Evolutionary conservation across 2,888 invertebrate species (phyloP).

Genomic region (Ptilodon capucinus): DNA sequence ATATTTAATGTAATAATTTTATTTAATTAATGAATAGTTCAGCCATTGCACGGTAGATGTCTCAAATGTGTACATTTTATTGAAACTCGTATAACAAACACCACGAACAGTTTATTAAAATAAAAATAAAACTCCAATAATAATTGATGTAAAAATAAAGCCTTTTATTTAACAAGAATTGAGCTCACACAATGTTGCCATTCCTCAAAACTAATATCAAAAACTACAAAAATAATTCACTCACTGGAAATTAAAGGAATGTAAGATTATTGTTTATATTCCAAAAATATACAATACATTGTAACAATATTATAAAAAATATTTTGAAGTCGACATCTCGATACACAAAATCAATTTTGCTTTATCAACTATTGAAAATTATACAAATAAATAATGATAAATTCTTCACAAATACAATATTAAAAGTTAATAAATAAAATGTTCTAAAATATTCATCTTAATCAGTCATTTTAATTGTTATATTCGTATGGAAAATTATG

Average conservation of each 20-base stretch:
- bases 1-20: too few species aligned
- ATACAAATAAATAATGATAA: conserved; percentile 6
- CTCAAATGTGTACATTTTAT: too few species aligned
- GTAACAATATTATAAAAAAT: background rate
- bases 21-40: too few species aligned
- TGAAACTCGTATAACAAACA: too few species aligned
- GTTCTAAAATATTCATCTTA: conserved; percentile 32
- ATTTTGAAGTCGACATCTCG: too few species aligned
- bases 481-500: conserved; percentile 2
- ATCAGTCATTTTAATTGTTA: conserved; percentile 34
- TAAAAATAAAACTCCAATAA: conserved; percentile 10
- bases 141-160: conserved; percentile 38
- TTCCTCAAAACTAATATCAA: conserved; percentile 15
- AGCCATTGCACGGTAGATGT: too few species aligned
- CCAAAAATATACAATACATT: background rate
- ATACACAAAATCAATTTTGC: too few species aligned
- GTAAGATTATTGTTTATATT: conserved; percentile 1
- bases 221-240: conserved; percentile 9
- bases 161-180: conserved; percentile 33
- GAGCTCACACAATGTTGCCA: conserved; percentile 19
- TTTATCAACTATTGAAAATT: background rate
- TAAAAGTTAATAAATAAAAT: conserved; percentile 8
- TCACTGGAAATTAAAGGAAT: conserved; percentile 7
- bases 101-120: background rate
- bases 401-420: conserved; percentile 14